Percentiles rank a stretch among this genome's conserved stretches.
Conservation (phyloP, 2,797 vertebrate genomes). For the Oreortyx pictus region DNA sequence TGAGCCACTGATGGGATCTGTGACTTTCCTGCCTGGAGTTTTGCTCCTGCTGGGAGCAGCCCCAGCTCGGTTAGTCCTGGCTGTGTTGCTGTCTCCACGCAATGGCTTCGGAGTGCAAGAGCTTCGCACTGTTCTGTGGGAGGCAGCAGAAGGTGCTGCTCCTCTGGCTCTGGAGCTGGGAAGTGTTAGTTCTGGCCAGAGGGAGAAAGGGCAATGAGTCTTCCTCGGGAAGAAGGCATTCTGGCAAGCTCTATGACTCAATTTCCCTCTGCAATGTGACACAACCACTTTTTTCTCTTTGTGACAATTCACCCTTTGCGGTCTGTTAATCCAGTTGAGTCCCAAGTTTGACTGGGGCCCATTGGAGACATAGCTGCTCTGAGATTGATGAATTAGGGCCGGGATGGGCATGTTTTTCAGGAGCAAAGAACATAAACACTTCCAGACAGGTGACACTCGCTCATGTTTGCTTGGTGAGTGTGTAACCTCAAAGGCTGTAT, state of each 20-base stretch:
- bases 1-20: neutral
- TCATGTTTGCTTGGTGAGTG: neutral
- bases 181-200: neutral
- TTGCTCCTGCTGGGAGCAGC: neutral
- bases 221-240: neutral
- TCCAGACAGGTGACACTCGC: neutral
- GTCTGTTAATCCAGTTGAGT: neutral
- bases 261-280: accelerated
- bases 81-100: accelerated
- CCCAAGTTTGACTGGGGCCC: neutral
- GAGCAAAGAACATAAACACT: neutral
- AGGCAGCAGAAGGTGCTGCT: neutral
- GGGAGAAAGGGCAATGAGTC: neutral
- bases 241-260: neutral
- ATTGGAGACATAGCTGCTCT: neutral
- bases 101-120: neutral
- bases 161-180: accelerated
- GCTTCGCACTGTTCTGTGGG: neutral
- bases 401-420: neutral
- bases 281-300: neutral
- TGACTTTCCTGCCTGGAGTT: too few species aligned
- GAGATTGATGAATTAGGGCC: neutral
- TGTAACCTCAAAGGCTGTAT: accelerated
- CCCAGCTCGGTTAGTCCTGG: neutral
- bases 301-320: neutral